phyloP scores from a whole-genome alignment of 1,140 invertebrate genomes.

The Scaptodrosophila lebanonensis region DNA sequence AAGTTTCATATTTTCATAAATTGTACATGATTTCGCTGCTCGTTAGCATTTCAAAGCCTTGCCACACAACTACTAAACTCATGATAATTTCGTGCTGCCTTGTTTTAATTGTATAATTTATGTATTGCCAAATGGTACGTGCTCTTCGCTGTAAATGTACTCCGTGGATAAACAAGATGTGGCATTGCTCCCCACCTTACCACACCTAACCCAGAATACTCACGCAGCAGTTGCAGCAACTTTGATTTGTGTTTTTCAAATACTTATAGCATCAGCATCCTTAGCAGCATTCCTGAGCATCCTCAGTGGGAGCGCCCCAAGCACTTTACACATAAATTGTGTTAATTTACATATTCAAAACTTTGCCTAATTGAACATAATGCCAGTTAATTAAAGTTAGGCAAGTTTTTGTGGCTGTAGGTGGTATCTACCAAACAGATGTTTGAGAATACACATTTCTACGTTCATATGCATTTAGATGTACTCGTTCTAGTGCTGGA shows the following conservation, averaged over 20 bases:
- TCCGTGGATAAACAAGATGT: background rate
- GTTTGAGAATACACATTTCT: no score
- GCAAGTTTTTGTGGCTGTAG: constrained; percentile 47
- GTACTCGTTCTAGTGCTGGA: no score
- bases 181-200: constrained; percentile 30
- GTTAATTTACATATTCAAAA: constrained; percentile 73
- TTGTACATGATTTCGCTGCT: no score
- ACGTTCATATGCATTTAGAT: no score
- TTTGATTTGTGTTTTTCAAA: constrained; percentile 55
- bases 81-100: no score
- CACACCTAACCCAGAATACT: constrained; percentile 20
- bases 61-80: no score
- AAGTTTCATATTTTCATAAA: no score
- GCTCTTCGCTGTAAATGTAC: no score
- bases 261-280: constrained; percentile 21
- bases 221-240: constrained; percentile 6
- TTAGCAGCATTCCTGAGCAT: background rate
- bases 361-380: constrained; percentile 73
- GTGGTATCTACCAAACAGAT: background rate
- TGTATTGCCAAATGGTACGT: constrained; percentile 14
- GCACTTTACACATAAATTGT: constrained; percentile 54
- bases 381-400: constrained; percentile 72
- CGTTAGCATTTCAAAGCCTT: no score
- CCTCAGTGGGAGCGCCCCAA: constrained; percentile 15
- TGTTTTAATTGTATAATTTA: no score